Conservation (phyloP, 1,140 invertebrate species). For the Chrysoperla carnea region DNA sequence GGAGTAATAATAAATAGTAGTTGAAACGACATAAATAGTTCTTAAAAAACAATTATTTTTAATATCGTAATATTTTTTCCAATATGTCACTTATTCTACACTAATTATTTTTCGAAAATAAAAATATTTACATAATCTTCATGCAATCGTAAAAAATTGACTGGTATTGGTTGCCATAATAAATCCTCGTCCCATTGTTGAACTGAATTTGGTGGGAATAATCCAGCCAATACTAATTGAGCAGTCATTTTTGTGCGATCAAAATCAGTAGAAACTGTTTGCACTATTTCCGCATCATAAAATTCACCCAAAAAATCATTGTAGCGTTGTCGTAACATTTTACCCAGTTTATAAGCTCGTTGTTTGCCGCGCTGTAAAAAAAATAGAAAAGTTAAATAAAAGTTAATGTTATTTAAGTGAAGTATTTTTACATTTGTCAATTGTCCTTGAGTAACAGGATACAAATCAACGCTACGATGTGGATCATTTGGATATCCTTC, state of each 20-base stretch:
- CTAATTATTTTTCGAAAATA: no score
- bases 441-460: background rate
- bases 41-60: no score
- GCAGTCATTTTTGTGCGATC: conserved; percentile 41
- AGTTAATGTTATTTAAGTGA: background rate
- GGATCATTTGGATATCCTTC: conserved; percentile 9
- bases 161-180: conserved; percentile 36
- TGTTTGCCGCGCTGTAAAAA: conserved; percentile 35
- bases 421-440: no score
- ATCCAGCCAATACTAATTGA: conserved; percentile 29
- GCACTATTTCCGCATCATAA: conserved; percentile 30
- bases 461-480: conserved; percentile 3
- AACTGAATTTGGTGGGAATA: conserved; percentile 27
- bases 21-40: no score
- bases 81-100: no score
- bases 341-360: conserved; percentile 40
- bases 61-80: no score
- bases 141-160: conserved; percentile 20
- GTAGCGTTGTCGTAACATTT: conserved; percentile 40
- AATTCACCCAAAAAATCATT: conserved; percentile 33
- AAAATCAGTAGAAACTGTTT: conserved; percentile 19
- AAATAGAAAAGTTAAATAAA: background rate
- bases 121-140: conserved; percentile 25
- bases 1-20: no score
- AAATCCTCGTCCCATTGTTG: conserved; percentile 28